Percentiles rank a stretch among this genome's conserved stretches.
phyloP scores from a whole-genome alignment of 1,140 invertebrate genomes.

The Archivesica marissinica region DNA sequence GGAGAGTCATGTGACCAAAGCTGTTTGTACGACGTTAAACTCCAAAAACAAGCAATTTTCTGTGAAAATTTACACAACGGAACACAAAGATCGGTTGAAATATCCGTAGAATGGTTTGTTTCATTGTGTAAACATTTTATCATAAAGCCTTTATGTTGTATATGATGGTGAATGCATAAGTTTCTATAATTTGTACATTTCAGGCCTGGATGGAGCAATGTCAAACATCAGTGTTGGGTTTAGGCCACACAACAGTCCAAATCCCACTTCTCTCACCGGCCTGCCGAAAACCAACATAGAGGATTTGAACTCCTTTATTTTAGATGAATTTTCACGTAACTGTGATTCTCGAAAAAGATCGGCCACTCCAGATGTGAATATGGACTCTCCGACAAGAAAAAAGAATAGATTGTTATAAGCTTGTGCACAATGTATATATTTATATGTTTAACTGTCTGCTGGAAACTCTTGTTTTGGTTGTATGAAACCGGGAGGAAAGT shows the following conservation, averaged over 20 bases:
- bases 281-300: conserved; percentile 80
- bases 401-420: conserved; percentile 63
- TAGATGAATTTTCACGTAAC: conserved; percentile 90
- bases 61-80: too few relatives aligned
- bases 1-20: too few relatives aligned
- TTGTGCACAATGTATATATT: too few relatives aligned
- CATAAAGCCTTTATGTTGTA: too few relatives aligned
- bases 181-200: conserved; percentile 36
- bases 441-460: too few relatives aligned
- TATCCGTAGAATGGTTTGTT: too few relatives aligned
- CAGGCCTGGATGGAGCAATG: conserved; percentile 83
- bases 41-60: too few relatives aligned
- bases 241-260: conserved; percentile 63
- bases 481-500: too few relatives aligned
- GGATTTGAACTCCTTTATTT: conserved; percentile 91
- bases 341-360: conserved; percentile 86
- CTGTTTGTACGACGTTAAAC: too few relatives aligned
- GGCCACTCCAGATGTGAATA: conserved; percentile 85
- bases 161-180: not conserved
- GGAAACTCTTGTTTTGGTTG: too few relatives aligned
- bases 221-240: conserved; percentile 82
- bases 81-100: too few relatives aligned
- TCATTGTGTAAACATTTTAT: too few relatives aligned
- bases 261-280: conserved; percentile 49
- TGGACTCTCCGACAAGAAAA: conserved; percentile 89